Conservation (phyloP, 2,113 vertebrate species). For the Cephalopterus ornatus region DNA sequence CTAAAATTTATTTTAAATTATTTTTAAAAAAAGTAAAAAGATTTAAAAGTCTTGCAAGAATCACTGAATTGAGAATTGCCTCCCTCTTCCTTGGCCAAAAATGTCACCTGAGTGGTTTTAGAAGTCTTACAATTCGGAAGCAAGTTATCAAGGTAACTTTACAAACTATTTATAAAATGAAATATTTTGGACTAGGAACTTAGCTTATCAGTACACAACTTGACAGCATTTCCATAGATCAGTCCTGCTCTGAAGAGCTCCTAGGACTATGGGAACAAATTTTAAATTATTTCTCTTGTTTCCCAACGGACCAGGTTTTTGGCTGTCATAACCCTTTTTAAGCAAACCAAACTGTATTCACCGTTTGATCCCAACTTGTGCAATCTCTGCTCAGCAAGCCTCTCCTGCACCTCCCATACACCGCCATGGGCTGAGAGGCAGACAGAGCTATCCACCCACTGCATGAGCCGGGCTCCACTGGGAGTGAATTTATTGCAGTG, state of each 20-base stretch:
- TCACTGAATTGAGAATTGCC: background rate
- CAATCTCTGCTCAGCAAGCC: background rate
- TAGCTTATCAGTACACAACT: background rate
- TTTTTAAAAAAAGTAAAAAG: background rate
- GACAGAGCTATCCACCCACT: background rate
- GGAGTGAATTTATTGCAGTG: background rate
- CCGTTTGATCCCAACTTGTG: background rate
- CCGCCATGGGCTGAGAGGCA: background rate
- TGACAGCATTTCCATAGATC: background rate
- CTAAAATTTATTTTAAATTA: conserved; percentile 11
- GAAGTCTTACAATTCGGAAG: background rate
- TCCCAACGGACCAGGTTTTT: background rate
- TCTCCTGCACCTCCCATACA: background rate
- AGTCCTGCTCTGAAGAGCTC: background rate
- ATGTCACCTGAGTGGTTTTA: background rate
- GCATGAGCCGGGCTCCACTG: background rate
- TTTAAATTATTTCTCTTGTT: background rate
- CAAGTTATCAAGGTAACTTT: background rate
- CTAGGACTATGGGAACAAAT: background rate
- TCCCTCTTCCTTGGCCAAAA: background rate
- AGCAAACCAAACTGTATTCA: background rate
- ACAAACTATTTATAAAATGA: background rate
- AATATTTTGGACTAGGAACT: background rate
- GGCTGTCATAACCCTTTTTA: background rate
- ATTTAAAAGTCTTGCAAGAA: background rate